Conservation (phyloP, 2,797 vertebrate genomes). For the Salmo trutta region DNA sequence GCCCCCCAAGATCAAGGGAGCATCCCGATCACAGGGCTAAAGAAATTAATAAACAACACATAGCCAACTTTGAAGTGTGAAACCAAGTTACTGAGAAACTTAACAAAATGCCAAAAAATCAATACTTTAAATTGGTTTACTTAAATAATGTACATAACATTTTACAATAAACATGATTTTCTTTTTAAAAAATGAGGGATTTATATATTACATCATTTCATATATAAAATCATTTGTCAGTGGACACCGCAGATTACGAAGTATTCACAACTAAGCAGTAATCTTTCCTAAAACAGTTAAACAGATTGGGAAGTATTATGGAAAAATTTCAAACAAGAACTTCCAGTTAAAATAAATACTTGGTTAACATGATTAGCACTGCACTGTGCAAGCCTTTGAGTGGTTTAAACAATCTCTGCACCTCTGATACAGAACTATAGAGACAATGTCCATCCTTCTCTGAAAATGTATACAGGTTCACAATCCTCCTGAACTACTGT, state of each 20-base stretch:
- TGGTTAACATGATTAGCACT: conserved; percentile 2
- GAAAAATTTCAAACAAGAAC: not conserved
- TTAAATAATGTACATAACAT: conserved; percentile 57
- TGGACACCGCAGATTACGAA: conserved; percentile 45
- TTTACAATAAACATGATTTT: conserved; percentile 76
- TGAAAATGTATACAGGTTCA: too few relatives aligned
- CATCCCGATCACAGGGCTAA: too few relatives aligned
- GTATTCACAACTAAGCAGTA: conserved; percentile 71
- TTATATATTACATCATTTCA: conserved; percentile 66
- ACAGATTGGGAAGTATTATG: conserved; percentile 51
- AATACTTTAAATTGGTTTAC: conserved; percentile 44
- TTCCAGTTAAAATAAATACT: not conserved
- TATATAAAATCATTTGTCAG: conserved; percentile 57
- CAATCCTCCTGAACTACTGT: not conserved
- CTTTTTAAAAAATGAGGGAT: conserved; percentile 78
- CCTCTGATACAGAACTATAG: not conserved
- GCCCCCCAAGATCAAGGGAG: too few relatives aligned
- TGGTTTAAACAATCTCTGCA: conserved; percentile 4
- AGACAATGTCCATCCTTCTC: not conserved
- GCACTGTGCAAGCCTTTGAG: not conserved
- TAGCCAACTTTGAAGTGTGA: not conserved
- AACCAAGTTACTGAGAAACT: not conserved
- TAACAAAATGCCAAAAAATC: not conserved
- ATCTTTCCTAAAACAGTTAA: conserved; percentile 11
- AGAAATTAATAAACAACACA: not conserved